phyloP scores from a whole-genome alignment of 2,113 vertebrate species.

The Amblyopsis rosae region DNA sequence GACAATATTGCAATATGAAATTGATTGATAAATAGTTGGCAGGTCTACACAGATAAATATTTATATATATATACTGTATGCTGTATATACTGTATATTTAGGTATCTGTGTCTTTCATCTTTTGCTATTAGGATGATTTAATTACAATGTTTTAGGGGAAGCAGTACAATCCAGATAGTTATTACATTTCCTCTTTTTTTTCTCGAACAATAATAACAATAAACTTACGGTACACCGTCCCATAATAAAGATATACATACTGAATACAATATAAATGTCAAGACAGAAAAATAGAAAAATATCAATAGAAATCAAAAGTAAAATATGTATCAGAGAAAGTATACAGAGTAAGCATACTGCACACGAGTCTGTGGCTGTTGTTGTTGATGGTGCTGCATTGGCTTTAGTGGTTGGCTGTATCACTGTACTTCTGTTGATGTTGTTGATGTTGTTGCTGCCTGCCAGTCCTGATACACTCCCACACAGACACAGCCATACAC shows the following conservation, averaged over 20 bases:
- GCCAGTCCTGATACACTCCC: conserved; percentile 51
- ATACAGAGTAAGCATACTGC: conserved; percentile 50
- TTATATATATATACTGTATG: conserved; percentile 17
- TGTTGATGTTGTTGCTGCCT: conserved; percentile 23
- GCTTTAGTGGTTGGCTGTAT: conserved; percentile 66
- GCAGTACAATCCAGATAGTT: conserved; percentile 69
- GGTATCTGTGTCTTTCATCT: conserved; percentile 65
- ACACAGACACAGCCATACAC: conserved; percentile 15
- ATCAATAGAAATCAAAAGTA: conserved; percentile 79
- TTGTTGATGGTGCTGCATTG: conserved; percentile 53
- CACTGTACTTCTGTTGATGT: conserved; percentile 41
- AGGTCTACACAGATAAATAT: conserved; percentile 68
- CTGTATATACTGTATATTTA: conserved; percentile 11
- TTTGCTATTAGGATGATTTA: conserved; percentile 51
- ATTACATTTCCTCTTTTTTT: conserved; percentile 61
- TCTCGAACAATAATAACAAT: conserved; percentile 71
- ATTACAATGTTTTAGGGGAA: conserved; percentile 39
- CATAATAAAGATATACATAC: conserved; percentile 80
- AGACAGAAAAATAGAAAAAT: conserved; percentile 84
- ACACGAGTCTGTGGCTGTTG: conserved; percentile 62
- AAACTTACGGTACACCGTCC: conserved; percentile 74
- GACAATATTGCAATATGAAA: conserved; percentile 79
- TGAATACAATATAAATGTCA: conserved; percentile 79
- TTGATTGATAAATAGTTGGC: conserved; percentile 74
- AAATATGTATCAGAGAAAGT: conserved; percentile 77